A percentile compares a stretch with the other conserved stretches of the same genome.
phyloP scores from a whole-genome alignment of 2,113 vertebrate species.

The Pardalotus punctatus region DNA sequence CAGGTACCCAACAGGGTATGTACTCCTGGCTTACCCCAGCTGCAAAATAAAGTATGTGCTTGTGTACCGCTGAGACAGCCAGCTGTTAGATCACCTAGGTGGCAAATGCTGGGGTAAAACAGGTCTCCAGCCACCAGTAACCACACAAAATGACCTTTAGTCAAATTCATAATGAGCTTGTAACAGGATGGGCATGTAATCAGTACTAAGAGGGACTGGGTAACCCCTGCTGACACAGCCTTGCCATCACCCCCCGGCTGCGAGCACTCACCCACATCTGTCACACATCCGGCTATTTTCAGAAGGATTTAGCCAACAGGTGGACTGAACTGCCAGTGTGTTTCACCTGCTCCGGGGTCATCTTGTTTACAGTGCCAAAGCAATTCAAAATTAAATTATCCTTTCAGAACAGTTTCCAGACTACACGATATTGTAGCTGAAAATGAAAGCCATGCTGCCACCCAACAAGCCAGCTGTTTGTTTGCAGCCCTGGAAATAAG shows the following conservation, averaged over 20 bases:
- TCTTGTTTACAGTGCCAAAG: constrained; percentile 47
- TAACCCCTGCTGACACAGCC: background rate
- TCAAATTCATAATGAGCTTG: background rate
- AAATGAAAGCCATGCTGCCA: constrained; percentile 23
- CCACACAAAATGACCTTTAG: background rate
- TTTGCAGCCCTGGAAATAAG: constrained; percentile 39
- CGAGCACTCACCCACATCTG: background rate
- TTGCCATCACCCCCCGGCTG: fast-evolving
- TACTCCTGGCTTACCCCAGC: background rate
- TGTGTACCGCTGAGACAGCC: fast-evolving
- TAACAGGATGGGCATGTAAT: background rate
- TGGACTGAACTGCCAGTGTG: constrained; percentile 9
- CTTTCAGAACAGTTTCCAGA: constrained; percentile 8
- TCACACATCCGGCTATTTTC: background rate
- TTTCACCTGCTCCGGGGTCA: constrained; percentile 22
- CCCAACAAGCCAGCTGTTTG: constrained; percentile 36
- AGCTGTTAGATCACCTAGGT: background rate
- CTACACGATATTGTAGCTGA: background rate
- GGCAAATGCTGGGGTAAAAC: background rate
- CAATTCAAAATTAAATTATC: constrained; percentile 13
- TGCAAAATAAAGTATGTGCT: background rate
- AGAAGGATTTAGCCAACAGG: constrained; percentile 41
- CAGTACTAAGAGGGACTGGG: fast-evolving
- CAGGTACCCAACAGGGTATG: fast-evolving
- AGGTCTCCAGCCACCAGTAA: background rate